Percentiles rank a stretch among this genome's conserved stretches.
These are phyloP conservation scores for Forbesichthys papilliferus DNA, from an alignment of 2,113 vertebrate species.

Conservation along the genomic window DNA sequence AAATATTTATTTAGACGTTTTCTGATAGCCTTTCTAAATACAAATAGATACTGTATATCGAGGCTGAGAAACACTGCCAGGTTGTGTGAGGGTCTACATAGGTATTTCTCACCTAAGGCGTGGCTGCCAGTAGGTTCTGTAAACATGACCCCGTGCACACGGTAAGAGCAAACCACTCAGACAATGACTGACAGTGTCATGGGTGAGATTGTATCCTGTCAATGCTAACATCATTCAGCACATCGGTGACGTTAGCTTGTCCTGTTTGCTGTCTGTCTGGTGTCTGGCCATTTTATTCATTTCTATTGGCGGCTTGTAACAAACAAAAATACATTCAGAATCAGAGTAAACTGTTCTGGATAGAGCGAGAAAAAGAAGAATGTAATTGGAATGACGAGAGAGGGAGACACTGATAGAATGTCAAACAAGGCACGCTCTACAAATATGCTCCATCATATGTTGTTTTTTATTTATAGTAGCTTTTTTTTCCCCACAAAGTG, in stretches of 20 bases:
- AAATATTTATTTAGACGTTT: too few species aligned
- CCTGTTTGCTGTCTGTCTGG: too few species aligned
- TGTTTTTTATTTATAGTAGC: too few species aligned
- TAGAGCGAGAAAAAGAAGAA: neutral
- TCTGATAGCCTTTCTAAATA: too few species aligned
- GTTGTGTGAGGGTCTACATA: neutral
- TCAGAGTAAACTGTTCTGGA: neutral
- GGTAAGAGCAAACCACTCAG: slow-evolving; percentile 1
- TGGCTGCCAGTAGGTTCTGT: slow-evolving; percentile 23
- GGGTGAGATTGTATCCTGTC: too few species aligned
- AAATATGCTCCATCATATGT: slow-evolving; percentile 17
- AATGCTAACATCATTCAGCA: too few species aligned
- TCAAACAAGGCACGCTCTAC: slow-evolving; percentile 4
- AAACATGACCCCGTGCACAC: slow-evolving; percentile 31
- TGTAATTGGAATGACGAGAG: neutral
- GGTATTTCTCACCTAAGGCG: slow-evolving; percentile 17
- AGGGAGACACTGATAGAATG: neutral
- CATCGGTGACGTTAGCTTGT: too few species aligned
- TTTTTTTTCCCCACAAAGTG: too few species aligned
- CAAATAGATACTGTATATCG: too few species aligned
- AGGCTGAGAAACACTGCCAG: neutral
- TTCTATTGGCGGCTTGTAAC: neutral
- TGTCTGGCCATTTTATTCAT: neutral
- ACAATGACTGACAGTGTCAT: neutral
- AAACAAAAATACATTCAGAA: too few species aligned